These are phyloP conservation scores for Hypanus sabinus DNA, from an alignment of 2,113 vertebrate genomes.

Conservation along the genomic window DNA sequence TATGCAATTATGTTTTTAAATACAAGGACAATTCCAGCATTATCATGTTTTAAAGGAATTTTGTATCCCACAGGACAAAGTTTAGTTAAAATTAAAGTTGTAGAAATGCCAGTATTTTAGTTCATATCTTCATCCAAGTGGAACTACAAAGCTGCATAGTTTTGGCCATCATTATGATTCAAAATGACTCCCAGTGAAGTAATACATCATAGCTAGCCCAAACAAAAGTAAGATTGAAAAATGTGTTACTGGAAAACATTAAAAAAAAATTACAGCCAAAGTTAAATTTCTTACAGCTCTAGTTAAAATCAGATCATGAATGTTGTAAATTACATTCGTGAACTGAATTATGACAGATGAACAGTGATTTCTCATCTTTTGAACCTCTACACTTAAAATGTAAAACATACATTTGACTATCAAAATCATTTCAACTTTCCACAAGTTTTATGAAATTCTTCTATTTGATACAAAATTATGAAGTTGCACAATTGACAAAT, in stretches of 20 bases:
- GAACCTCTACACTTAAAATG: neutral
- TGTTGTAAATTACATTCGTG: neutral
- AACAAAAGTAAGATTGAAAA: slow-evolving; percentile 27
- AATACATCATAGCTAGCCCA: slow-evolving; percentile 34
- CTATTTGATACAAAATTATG: neutral
- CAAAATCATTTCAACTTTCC: neutral
- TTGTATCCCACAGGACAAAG: neutral
- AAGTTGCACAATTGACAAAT: neutral
- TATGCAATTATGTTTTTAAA: neutral
- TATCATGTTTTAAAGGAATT: slow-evolving; percentile 23
- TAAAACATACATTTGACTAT: neutral
- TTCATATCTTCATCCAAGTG: slow-evolving; percentile 27
- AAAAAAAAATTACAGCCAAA: slow-evolving; percentile 30
- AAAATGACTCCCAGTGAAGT: slow-evolving; percentile 20
- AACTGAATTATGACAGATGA: neutral
- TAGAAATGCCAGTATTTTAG: slow-evolving; percentile 17
- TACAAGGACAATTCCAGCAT: slow-evolving; percentile 12
- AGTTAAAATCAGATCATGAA: slow-evolving; percentile 10
- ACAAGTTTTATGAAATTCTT: neutral
- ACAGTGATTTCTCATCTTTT: neutral
- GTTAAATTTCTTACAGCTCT: slow-evolving; percentile 26
- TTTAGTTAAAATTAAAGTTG: slow-evolving; percentile 29
- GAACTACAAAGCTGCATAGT: slow-evolving; percentile 9
- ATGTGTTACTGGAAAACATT: slow-evolving; percentile 28
- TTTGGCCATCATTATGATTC: slow-evolving; percentile 14